These are phyloP conservation scores for Callinectes sapidus DNA, from an alignment of 2,888 invertebrate genomes.

Conservation along the genomic window DNA sequence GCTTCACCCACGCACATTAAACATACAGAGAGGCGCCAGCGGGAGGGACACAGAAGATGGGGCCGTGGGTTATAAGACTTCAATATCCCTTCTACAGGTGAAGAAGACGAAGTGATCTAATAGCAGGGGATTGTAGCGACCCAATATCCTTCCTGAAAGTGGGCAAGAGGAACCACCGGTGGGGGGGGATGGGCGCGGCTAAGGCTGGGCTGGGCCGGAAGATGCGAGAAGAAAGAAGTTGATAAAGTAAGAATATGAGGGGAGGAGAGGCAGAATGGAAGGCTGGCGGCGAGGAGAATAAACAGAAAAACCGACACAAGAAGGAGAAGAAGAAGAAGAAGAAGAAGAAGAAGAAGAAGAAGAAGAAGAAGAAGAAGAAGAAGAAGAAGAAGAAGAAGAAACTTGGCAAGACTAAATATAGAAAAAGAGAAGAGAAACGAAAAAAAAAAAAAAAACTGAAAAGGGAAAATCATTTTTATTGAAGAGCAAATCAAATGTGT, in stretches of 20 bases:
- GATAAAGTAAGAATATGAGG: neutral
- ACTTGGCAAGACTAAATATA: neutral
- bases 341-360: neutral
- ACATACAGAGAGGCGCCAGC: neutral
- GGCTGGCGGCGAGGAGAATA: neutral
- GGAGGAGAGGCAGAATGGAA: neutral
- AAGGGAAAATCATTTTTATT: neutral
- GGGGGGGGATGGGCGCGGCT: neutral
- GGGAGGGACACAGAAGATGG: neutral
- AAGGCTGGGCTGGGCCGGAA: neutral
- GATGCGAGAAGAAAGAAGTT: neutral
- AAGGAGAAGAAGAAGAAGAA: constrained; percentile 12
- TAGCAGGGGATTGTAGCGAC: neutral
- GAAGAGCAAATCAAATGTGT: too few species aligned
- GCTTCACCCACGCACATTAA: neutral
- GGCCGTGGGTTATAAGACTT: neutral
- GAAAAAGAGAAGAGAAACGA: neutral
- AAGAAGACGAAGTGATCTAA: constrained; percentile 26
- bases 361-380: neutral
- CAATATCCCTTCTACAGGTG: constrained; percentile 1
- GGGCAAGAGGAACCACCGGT: neutral
- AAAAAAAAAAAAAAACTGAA: neutral
- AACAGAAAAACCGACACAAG: neutral
- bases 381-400: neutral
- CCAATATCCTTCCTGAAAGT: constrained; percentile 34